Evolutionary conservation across 2,888 invertebrate genomes (phyloP).

Genomic region (Epinotia bilunana): DNA sequence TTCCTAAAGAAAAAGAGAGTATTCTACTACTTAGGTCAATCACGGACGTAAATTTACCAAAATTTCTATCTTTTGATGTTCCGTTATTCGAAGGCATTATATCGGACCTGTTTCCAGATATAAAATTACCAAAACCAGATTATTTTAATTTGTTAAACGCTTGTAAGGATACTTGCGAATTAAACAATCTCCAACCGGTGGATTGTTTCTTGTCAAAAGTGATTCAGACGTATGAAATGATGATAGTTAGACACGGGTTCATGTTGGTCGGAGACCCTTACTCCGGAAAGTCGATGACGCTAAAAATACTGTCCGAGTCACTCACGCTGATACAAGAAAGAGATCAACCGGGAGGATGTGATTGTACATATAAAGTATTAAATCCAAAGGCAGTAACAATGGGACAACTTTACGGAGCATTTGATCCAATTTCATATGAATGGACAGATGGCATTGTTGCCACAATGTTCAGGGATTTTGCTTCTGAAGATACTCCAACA

Average conservation of each 20-base stretch:
- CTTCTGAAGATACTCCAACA: constrained; percentile 88
- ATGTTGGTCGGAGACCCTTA: constrained; percentile 95
- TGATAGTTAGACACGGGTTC: constrained; percentile 96
- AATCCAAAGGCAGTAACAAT: constrained; percentile 97
- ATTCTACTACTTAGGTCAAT: constrained; percentile 92
- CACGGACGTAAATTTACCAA: constrained; percentile 95
- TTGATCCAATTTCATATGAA: constrained; percentile 96
- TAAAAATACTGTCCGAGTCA: constrained; percentile 90
- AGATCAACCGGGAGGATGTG: constrained; percentile 80
- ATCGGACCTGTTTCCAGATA: constrained; percentile 94
- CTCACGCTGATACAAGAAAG: constrained; percentile 88
- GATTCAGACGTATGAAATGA: constrained; percentile 96
- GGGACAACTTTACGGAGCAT: constrained; percentile 96
- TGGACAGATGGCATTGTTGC: constrained; percentile 96
- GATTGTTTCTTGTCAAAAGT: constrained; percentile 92
- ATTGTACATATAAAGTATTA: constrained; percentile 90
- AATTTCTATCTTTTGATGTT: constrained; percentile 95
- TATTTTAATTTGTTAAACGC: constrained; percentile 88
- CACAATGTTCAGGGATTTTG: constrained; percentile 90
- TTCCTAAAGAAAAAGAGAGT: constrained; percentile 91
- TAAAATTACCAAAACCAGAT: constrained; percentile 88
- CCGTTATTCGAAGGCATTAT: constrained; percentile 96
- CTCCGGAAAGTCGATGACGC: constrained; percentile 92
- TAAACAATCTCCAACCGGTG: constrained; percentile 89
- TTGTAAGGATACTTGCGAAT: constrained; percentile 85